Evolutionary conservation across 2,113 vertebrate species (phyloP), one percentile per base, ranked within the genome.

Genomic region (Lophotis ruficrista): DNA sequence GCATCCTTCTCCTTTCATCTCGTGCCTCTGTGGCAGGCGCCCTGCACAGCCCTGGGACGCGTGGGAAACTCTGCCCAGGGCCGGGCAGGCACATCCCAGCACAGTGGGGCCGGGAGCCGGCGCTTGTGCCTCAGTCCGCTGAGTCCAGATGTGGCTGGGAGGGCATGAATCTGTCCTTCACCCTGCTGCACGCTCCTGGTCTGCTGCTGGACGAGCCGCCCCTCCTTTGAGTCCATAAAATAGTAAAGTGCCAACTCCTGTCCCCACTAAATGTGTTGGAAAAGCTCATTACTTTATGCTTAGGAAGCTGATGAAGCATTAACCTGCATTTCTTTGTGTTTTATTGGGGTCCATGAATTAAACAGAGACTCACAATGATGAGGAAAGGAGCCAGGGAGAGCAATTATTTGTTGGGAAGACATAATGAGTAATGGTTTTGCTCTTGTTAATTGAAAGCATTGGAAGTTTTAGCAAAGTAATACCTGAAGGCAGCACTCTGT

Each of bases 1-100:
- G 76, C 66, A 73, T 90, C 91, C 38, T 79, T 57, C 33, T 81
- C 30, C 66, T 95, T 96, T 94, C 87, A 96, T 97, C 89, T 91
- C 1, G 0, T 3, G 54, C 73, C 73, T 60, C 61, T 19, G 33
- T 60, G 62, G 50, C 45, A 45, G 68, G 79, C 3, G 8, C 69
- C 61, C 62, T 25, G 68, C 16, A 3, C 38, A 80, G 86, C 62
- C 6, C 3, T 28, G 85, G 75, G 75, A 48, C 1, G 12, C 0
- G 24, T 64, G 73, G 85, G 92, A 78, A 71, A 93, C 76, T 93
- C 54, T 75, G 94, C 79, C 1, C 1, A 73, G 64, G 65, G 41
- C 43, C 2, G 9, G 47, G 51, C 56, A 77, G 58, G 41, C 6
- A 0, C 28, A 25, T n/a, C n/a, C 54, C 41, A 9, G 31, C 2